phyloP scores from a whole-genome alignment of 2,113 vertebrate species.

The Taxidea taxus region DNA sequence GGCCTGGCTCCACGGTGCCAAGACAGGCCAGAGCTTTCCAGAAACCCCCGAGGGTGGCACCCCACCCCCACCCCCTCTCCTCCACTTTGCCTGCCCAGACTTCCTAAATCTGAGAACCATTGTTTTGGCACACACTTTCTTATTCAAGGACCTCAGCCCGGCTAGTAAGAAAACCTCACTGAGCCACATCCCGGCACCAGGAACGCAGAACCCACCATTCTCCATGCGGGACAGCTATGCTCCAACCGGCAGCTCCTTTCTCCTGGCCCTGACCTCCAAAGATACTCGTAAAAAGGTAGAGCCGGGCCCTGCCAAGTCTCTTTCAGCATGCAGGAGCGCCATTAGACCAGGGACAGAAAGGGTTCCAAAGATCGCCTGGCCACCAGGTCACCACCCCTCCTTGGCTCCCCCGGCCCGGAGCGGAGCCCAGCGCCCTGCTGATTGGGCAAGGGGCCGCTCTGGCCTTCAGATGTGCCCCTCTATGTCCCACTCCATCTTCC shows the following conservation, averaged over 20 bases:
- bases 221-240: neutral
- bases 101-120: neutral
- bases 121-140: neutral
- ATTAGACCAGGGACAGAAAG: neutral
- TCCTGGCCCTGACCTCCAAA: neutral
- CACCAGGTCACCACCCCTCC: neutral
- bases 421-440: neutral
- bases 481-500: accelerated
- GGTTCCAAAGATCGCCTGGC: neutral
- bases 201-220: neutral
- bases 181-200: accelerated
- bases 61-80: too few species aligned
- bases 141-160: neutral
- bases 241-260: neutral
- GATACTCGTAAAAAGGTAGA: neutral
- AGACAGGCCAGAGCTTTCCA: too few species aligned
- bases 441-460: neutral
- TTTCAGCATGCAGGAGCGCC: neutral
- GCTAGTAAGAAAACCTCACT: neutral
- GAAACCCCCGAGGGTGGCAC: neutral
- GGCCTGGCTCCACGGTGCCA: neutral
- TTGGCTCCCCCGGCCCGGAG: neutral
- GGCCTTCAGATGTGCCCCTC: neutral
- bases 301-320: neutral
- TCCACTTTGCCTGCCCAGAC: neutral